Base-by-base conservation (phyloP, 2,888 invertebrate genomes). In the Ormyrus thymus region DNA sequence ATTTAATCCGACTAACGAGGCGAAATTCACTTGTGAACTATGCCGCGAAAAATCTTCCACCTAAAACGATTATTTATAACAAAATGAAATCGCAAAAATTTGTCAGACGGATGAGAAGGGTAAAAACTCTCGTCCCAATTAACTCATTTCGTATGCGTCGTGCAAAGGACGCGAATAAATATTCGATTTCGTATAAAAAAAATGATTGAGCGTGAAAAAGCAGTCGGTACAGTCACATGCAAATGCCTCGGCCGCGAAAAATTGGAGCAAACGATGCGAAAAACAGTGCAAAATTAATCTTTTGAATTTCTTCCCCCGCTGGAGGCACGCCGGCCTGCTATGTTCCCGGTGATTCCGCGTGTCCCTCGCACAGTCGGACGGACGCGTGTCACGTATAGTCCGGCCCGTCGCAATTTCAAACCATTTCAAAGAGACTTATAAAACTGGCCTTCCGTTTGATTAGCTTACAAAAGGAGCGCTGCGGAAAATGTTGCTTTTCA, bases 221-320 rank as follows among this genome's bases (percentile, higher is more conserved):
- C 7, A 11, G 29, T 4, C 29, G 29, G 29, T 4, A 29, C 29
- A 50, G 50, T 61, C 45, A 51, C 58, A 51, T 59, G 29, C 29
- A 29, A 4, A n/a, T 56, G 43, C 6, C 0, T 15, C 43, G 6
- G 11, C 3, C 65, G 51, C 7, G 66, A 75, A 70, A 72, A 76
- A 70, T 13, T 29, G 50, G 10, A 62, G 43, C 9, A 48, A 69
- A 45, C 56, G 55, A 72, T 46, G 71, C 53, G 29, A 71, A 72
- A 56, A 77, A 71, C 65, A 65, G 29, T 59, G 59, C 10, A 77
- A 77, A 65, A 77, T 77, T 71, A 77, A 71, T 77, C 55, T 51
- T 45, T 65, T 51, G 15, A 77, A 71, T 72, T 77, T 77, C 71
- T 66, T 59, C n/a, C 11, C 13, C 53, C 29, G 29, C 29, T 29